phyloP scores from a whole-genome alignment of 1,140 invertebrate genomes.

The Metaphire vulgaris region DNA sequence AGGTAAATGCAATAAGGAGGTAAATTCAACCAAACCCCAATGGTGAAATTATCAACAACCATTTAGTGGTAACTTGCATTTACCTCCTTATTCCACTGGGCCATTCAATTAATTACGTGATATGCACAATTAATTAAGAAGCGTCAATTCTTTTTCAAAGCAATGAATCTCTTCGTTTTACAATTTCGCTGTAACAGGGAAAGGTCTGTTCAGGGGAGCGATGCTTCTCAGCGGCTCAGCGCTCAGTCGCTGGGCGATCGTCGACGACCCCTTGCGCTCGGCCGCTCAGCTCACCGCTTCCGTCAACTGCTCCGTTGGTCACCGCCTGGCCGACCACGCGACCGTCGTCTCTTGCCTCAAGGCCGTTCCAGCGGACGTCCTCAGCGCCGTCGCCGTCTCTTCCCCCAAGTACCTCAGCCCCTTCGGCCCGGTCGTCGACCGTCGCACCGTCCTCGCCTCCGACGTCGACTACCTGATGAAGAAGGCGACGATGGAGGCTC shows the following conservation, averaged over 20 bases:
- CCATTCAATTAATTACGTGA: too few species aligned
- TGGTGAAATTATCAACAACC: too few species aligned
- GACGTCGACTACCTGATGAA: constrained; percentile 28
- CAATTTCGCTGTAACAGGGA: constrained; percentile 64
- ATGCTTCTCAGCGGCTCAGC: constrained; percentile 92
- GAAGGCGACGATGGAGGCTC: constrained; percentile 44
- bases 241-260: constrained; percentile 83
- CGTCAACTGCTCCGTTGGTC: not conserved
- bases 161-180: too few species aligned
- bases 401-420: constrained; percentile 56
- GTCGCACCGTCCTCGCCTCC: constrained; percentile 47
- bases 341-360: constrained; percentile 74
- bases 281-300: constrained; percentile 75
- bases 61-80: too few species aligned
- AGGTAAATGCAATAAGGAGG: too few species aligned
- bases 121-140: too few species aligned
- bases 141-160: too few species aligned
- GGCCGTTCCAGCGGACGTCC: constrained; percentile 67
- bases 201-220: constrained; percentile 77
- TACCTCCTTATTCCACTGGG: too few species aligned
- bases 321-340: constrained; percentile 39
- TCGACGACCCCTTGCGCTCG: constrained; percentile 76
- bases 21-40: too few species aligned
- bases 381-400: constrained; percentile 64
- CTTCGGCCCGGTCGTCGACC: constrained; percentile 66